These are phyloP conservation scores for Cyprinella venusta DNA, from an alignment of 2,797 vertebrate species.

Conservation along the genomic window DNA sequence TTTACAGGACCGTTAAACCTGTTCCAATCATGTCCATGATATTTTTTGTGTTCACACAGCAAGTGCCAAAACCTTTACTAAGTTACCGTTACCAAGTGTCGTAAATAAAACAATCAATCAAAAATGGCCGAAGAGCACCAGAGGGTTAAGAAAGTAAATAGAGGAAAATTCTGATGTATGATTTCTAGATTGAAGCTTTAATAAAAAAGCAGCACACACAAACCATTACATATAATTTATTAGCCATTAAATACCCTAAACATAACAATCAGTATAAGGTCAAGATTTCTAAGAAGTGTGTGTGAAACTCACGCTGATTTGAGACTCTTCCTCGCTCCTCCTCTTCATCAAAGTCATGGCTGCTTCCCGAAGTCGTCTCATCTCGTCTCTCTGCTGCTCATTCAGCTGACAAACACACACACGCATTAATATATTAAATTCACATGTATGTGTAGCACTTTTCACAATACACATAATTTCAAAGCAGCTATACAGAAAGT, in stretches of 20 bases:
- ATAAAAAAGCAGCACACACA: not conserved
- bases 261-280: not conserved
- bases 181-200: not conserved
- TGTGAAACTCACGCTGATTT: conserved; percentile 59
- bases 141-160: not conserved
- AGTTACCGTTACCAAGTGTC: no score
- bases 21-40: no score
- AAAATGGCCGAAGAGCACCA: no score
- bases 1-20: no score
- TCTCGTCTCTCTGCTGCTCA: conserved; percentile 68
- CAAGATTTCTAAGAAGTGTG: not conserved
- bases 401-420: conserved; percentile 71
- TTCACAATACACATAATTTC: no score
- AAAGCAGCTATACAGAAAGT: no score
- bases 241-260: not conserved
- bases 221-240: not conserved
- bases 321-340: conserved; percentile 47
- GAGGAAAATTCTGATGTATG: not conserved
- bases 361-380: conserved; percentile 68
- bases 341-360: conserved; percentile 54
- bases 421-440: no score
- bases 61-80: no score
- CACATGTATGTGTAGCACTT: rapidly evolving
- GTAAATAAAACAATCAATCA: no score
- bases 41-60: no score